Evolutionary conservation across 2,888 invertebrate genomes (phyloP), one percentile per base, ranked within the genome.

Genomic region (Lasioglossum figueresi): DNA sequence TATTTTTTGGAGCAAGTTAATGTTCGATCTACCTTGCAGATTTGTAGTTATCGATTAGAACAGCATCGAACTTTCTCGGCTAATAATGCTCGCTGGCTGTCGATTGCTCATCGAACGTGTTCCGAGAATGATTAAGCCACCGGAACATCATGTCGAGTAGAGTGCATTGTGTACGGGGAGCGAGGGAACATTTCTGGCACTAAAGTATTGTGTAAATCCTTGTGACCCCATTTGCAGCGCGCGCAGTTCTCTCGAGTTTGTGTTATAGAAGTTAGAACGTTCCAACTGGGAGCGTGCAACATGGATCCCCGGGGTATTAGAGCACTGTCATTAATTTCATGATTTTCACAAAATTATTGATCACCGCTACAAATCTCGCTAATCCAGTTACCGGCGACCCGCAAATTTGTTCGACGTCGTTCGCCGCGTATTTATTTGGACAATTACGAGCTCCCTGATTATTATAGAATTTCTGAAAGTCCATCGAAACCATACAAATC

Each of bases 201-300:
- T 76, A 76, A 76, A 76, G 40, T 76, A 76, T 76, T 76, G 43
- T 59, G 75, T 43, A 76, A 76, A 76, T 76, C 75, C 75, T 63
- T 40, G 75, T 59, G 75, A 59, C 75, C 75, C 63, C 43, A 43
- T 76, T 76, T 40, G 43, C 6, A 76, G 37, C 75, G 37, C 48
- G 31, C 10, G 43, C 63, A 40, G 75, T 76, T 63, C 56, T 76
- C 59, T 31, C 59, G 63, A 76, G 75, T 76, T 76, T 76, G 43
- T 76, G 59, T 76, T 76, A 23, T 23, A 76, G 75, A 76, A 76
- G 59, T 76, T 76, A 63, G 75, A 63, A 59, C 75, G 59, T 76
- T 59, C 40, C 75, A 76, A 76, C 75, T 76, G 75, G 75, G 63
- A 63, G 75, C 40, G 56, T 27, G 75, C 59, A 76, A 43, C 59